Base-by-base conservation (phyloP, 2,113 vertebrate genomes). In the Oriolus oriolus region DNA sequence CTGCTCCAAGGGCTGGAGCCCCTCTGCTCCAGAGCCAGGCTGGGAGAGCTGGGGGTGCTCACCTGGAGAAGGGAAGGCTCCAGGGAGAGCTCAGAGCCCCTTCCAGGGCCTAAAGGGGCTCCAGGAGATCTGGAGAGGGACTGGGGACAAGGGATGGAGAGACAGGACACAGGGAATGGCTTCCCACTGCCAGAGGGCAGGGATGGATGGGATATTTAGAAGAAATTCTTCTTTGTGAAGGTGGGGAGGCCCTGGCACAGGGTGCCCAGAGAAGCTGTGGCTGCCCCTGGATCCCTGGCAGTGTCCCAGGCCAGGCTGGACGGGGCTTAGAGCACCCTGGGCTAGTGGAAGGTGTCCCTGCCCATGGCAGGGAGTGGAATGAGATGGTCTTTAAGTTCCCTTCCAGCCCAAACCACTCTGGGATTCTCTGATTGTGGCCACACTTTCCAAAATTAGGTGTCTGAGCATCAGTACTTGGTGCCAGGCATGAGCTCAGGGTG, bases 401-500 rank as follows among this genome's bases (percentile, higher is more conserved):
- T 82, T 41, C n/a, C 24, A 5, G 7, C 7, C 61, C 63, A 61
- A 16, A 35, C 21, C 70, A 9, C 1, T 11, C 6, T 39, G 3
- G 47, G 27, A 28, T 35, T 61, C n/a, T 47, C 15, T 87, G 49
- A 23, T 3, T 39, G 23, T 15, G 11, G 75, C 44, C 75, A 54
- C 2, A 0, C 19, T 52, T 78, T 28, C 39, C 41, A 60, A 22
- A 79, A 90, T 45, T 16, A 3, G n/a, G 37, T 21, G 7, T 20
- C 31, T 27, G 44, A 90, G 52, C 53, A 24, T 52, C 88, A 27
- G 17, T 16, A 12, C 45, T 41, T 28, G 42, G 24, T 92, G 49
- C 60, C 47, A 52, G 49, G 13, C 3, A 4, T 18, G 23, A 9
- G 31, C 18, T 57, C 0, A 0, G 30, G 31, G 24, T 2, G 0